Base-by-base conservation (phyloP, 2,113 vertebrate genomes). In the Thamnaconus septentrionalis region DNA sequence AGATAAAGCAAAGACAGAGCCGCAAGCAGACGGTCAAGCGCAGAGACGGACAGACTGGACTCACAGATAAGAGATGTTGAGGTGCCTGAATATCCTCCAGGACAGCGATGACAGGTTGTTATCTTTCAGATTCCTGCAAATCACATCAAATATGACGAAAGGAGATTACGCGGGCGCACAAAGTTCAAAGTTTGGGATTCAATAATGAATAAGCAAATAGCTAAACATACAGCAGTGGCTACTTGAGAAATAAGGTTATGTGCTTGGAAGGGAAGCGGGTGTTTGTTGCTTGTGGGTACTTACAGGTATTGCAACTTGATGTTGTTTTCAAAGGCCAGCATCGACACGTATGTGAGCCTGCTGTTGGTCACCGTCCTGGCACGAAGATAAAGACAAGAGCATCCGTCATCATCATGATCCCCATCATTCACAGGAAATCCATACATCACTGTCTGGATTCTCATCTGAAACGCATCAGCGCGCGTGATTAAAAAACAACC, bases 11-110 rank as follows among this genome's bases (percentile, higher is more conserved):
- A 31, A 31, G 18, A 31, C 18, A 31, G 18, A 31, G 18, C 18
- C 2, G 18, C 18, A 31, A 31, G 18, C 18, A 31, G 18, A 31
- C 18, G 18, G 18, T 40, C 51, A 70, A 55, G 5, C 18, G 53
- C 49, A 61, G 31, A 9, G 80, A 72, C 48, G 41, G 56, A 56
- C 59, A 50, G 31, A 43, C n/a, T 53, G 56, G 89, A 95, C 97
- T 98, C 93, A 99, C 97, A 98, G 90, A 85, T 94, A 94, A 75
- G 94, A 92, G 69, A 99, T 92, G 87, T 95, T 94, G 87, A 98
- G 93, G 88, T 96, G 93, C 69, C 81, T 94, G 87, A 99, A 96
- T 75, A 94, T 91, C 89, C 93, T 97, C 93, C 95, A 95, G 78
- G 94, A 96, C 76, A 99, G 92, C 58, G 93, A 93, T 1, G 95